phyloP scores from a whole-genome alignment of 30 jellyfish, hydroid and myxozoan species.

The Aurelia aurita complex sp. Pacific region DNA sequence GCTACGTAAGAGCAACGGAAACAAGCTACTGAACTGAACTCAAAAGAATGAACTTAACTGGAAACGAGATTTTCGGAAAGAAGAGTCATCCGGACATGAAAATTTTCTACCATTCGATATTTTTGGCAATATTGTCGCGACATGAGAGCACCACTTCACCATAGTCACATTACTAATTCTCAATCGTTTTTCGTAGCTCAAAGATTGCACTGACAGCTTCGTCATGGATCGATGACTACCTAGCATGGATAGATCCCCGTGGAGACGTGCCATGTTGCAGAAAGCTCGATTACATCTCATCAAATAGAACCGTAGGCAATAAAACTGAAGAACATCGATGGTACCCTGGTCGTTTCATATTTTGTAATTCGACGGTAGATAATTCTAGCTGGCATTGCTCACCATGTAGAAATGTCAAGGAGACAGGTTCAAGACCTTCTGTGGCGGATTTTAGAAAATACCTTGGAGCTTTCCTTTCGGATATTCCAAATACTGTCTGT shows the following conservation, averaged over 20 bases:
- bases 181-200: constrained; percentile 60
- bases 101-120: too few relatives aligned
- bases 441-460: constrained; percentile 65
- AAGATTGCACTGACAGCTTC: constrained; percentile 95
- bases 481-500: constrained; percentile 85
- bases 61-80: too few relatives aligned
- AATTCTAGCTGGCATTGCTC: constrained; percentile 88
- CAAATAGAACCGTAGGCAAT: constrained; percentile 45
- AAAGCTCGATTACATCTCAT: constrained; percentile 60
- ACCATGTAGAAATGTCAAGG: constrained; percentile 58
- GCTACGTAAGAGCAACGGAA: too few relatives aligned
- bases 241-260: constrained; percentile 88
- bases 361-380: constrained; percentile 66
- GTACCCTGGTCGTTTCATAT: constrained; percentile 46
- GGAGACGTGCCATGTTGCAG: constrained; percentile 86
- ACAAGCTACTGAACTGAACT: too few relatives aligned
- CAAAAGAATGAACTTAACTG: too few relatives aligned
- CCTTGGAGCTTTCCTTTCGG: constrained; percentile 71
- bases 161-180: too few relatives aligned
- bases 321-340: constrained; percentile 42
- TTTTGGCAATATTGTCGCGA: too few relatives aligned
- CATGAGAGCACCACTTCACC: too few relatives aligned
- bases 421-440: constrained; percentile 75
- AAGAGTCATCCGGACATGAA: too few relatives aligned
- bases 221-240: constrained; percentile 96